A percentile compares a stretch with the other conserved stretches of the same genome.
Evolutionary conservation across 2,888 invertebrate genomes (phyloP).

Genomic region (Dolichomitus sp.): DNA sequence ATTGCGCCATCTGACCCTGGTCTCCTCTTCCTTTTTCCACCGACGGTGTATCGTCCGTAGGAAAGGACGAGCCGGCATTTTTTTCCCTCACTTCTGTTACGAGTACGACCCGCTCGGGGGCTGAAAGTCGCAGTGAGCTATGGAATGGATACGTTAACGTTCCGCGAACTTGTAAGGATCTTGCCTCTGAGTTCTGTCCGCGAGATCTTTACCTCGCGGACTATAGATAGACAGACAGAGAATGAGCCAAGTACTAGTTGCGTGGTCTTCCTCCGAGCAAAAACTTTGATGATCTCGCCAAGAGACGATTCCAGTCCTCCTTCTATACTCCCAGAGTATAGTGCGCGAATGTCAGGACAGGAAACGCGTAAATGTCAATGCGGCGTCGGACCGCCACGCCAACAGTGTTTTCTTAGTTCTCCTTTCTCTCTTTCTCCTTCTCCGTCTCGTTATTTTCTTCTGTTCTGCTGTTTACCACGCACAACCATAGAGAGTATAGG

Average conservation of each 20-base stretch:
- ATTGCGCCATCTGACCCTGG: not conserved
- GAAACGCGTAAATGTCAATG: slow-evolving; percentile 72
- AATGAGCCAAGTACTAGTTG: slow-evolving; percentile 9
- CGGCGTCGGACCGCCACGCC: slow-evolving; percentile 47
- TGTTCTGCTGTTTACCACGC: slow-evolving; percentile 19
- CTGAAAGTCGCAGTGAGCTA: slow-evolving; percentile 16
- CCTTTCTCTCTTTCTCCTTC: slow-evolving; percentile 14
- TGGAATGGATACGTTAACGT: slow-evolving; percentile 52
- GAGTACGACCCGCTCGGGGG: not conserved
- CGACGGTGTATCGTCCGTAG: not conserved
- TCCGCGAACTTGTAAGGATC: slow-evolving; percentile 47
- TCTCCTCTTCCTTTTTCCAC: not conserved
- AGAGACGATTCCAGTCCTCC: slow-evolving; percentile 2
- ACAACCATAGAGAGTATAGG: not conserved
- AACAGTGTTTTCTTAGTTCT: slow-evolving; percentile 3
- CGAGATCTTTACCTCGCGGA: not conserved
- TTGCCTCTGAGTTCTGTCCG: slow-evolving; percentile 5
- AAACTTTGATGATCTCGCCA: slow-evolving; percentile 50
- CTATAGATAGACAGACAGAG: slow-evolving; percentile 2
- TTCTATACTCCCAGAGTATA: not conserved
- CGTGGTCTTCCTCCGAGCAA: slow-evolving; percentile 41
- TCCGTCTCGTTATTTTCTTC: not conserved
- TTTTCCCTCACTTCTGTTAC: not conserved
- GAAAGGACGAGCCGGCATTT: slow-evolving; percentile 13
- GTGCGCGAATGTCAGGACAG: slow-evolving; percentile 70